Conservation (phyloP, 2,113 vertebrate species). For the Brachyhypopomus occidentalis region DNA sequence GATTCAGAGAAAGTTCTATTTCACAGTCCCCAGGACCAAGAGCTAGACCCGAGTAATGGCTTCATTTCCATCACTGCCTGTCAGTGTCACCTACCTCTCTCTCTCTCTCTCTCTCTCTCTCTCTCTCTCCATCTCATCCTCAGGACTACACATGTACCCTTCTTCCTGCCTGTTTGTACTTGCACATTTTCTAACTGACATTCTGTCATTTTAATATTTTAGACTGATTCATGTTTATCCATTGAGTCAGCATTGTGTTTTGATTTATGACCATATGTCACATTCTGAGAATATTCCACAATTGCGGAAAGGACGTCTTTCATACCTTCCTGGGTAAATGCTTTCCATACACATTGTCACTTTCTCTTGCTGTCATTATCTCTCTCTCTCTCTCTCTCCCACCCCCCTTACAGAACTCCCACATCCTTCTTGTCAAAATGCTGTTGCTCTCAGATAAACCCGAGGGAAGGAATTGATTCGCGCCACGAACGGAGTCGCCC, state of each 20-base stretch:
- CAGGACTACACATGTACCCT: background rate
- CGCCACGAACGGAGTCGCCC: conserved; percentile 31
- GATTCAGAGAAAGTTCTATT: too few species aligned
- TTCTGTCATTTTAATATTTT: conserved; percentile 22
- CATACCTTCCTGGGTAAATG: background rate
- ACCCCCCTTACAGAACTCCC: too few species aligned
- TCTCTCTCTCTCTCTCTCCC: background rate
- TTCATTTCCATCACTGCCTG: too few species aligned
- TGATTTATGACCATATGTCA: background rate
- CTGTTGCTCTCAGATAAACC: conserved; percentile 50
- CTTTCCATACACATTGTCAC: conserved; percentile 16
- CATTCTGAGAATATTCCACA: background rate
- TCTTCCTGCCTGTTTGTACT: background rate
- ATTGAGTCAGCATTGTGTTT: background rate
- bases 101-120: background rate
- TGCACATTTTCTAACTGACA: background rate
- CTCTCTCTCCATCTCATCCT: conserved; percentile 10
- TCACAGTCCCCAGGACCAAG: too few species aligned
- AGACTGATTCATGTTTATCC: background rate
- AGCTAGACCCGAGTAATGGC: too few species aligned
- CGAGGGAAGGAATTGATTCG: conserved; percentile 34
- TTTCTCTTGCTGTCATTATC: background rate
- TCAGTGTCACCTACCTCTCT: too few species aligned
- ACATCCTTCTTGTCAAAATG: conserved; percentile 30
- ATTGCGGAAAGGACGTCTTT: conserved; percentile 1